Percentiles rank a stretch among this genome's conserved stretches.
These are phyloP conservation scores for Ispidina lecontei DNA, from an alignment of 2,797 vertebrate species.

Conservation along the genomic window DNA sequence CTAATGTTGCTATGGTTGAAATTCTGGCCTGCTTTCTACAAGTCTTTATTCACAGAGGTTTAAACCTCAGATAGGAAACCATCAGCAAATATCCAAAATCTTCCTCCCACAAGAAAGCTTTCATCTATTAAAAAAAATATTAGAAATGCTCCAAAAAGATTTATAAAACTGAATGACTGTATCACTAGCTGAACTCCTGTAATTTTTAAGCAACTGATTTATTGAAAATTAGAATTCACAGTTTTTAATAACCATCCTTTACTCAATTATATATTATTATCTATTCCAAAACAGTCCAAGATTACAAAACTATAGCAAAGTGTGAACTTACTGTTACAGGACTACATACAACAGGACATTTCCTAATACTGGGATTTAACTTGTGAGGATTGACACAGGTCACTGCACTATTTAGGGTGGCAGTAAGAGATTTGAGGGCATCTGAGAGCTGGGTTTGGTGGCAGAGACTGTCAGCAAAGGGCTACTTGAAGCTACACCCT, in stretches of 20 bases:
- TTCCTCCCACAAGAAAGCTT: background rate
- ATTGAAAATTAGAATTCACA: background rate
- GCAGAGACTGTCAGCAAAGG: background rate
- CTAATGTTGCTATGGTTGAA: background rate
- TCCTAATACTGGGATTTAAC: background rate
- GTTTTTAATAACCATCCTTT: background rate
- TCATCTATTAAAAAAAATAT: background rate
- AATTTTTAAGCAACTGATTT: background rate
- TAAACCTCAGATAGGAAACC: background rate
- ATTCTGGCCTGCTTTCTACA: background rate
- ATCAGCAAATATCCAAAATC: background rate
- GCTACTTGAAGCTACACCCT: background rate
- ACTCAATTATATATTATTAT: background rate
- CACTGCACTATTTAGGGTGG: rapidly evolving
- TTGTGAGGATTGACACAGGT: background rate
- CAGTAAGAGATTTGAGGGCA: background rate
- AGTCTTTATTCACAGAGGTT: background rate
- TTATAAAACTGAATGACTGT: background rate
- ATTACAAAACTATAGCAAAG: background rate
- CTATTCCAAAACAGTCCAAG: background rate
- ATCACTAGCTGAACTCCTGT: background rate
- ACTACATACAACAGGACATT: background rate
- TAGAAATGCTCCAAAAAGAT: background rate
- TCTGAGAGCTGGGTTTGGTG: rapidly evolving
- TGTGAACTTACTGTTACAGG: rapidly evolving